phyloP scores from a whole-genome alignment of 2,113 vertebrate species.

The Ptilorrhoa leucosticta region DNA sequence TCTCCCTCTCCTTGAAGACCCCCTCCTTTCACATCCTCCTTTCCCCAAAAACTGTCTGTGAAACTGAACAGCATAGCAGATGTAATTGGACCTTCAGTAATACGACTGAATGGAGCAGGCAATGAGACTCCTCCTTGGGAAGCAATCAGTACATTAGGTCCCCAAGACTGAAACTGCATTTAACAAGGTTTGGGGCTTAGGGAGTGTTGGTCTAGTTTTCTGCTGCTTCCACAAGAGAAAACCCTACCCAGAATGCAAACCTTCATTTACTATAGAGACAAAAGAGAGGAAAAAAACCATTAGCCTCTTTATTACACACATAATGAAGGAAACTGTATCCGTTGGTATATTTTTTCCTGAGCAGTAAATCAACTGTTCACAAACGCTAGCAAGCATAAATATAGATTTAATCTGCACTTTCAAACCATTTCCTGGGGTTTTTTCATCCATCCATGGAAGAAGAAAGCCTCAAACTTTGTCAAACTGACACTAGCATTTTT shows the following conservation, averaged over 20 bases:
- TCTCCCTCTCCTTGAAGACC: neutral
- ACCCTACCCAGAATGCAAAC: conserved; percentile 65
- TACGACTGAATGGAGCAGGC: conserved; percentile 63
- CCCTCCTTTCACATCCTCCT: neutral
- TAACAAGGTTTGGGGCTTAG: conserved; percentile 82
- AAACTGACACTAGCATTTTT: neutral
- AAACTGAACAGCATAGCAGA: conserved; percentile 74
- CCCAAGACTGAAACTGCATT: conserved; percentile 70
- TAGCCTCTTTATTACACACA: conserved; percentile 54
- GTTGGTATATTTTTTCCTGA: conserved; percentile 41
- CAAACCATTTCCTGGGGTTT: neutral
- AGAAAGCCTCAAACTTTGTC: neutral
- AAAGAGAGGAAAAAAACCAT: conserved; percentile 44
- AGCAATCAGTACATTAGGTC: conserved; percentile 73
- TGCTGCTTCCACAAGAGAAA: conserved; percentile 60
- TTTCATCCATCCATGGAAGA: neutral
- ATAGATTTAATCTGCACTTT: conserved; percentile 33
- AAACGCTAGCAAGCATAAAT: conserved; percentile 34
- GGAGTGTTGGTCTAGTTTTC: conserved; percentile 67
- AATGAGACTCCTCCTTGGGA: conserved; percentile 66
- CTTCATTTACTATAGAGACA: conserved; percentile 57
- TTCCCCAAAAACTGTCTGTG: conserved; percentile 16
- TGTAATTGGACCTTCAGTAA: conserved; percentile 76
- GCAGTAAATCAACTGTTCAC: conserved; percentile 49
- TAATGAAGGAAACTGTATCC: conserved; percentile 55